Base-by-base conservation (phyloP, 2,797 vertebrate genomes). In the Urocyon cinereoargenteus region DNA sequence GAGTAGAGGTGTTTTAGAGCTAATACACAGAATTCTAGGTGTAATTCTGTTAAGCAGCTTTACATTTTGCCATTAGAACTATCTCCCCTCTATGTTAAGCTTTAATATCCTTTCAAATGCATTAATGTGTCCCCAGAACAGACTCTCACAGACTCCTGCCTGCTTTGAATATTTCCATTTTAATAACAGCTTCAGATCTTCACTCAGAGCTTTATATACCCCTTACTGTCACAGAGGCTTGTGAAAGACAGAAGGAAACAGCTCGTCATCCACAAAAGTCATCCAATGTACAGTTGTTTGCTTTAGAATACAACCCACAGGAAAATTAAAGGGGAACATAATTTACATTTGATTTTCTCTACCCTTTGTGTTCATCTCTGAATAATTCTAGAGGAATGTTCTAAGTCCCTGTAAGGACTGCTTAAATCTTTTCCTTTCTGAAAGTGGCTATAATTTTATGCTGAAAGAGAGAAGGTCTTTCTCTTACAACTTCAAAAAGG, bases 81-180 rank as follows among this genome's bases (percentile, higher is more conserved):
- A 97, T 94, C 98, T 97, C 95, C 14, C 24, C 53, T 98, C 97
- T 96, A 81, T 97, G 98, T 97, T 99, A 99, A 99, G 98, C 98
- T 99, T 98, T 99, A 99, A 98, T 98, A 99, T 98, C 98, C 97
- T 98, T 98, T 98, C 98, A 99, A 98, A 99, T 98, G 98, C 97
- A 98, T 98, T 98, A 98, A 98, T 98, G 66, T 98, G 97, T 98
- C 97, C 93, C 98, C 98, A 98, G 98, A 98, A 99, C 97, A 98
- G 98, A 98, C 18, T 77, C 98, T 99, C 98, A 98, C 97, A 99
- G 98, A 98, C 84, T 98, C 93, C 96, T 97, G 97, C 95, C 97
- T 93, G 90, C 98, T 99, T 98, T 99, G 98, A 99, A 99, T 99
- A 98, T 99, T 99, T 99, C 97, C 97, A 98, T 98, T 99, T 98